phyloP scores from a whole-genome alignment of 2,113 vertebrate species.

The Otus sunia region DNA sequence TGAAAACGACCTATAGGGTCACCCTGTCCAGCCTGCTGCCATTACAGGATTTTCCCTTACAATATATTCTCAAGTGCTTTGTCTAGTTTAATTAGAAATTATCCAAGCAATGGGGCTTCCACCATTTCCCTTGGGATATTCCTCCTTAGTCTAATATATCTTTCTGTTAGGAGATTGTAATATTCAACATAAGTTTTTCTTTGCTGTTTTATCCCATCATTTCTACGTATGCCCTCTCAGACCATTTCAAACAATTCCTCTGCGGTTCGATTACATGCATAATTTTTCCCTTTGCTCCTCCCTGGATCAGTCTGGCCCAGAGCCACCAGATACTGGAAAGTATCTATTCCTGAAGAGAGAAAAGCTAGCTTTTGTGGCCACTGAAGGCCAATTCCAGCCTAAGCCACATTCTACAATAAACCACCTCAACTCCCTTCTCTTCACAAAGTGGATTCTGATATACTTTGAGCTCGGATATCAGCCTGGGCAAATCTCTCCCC shows the following conservation, averaged over 20 bases:
- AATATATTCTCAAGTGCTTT: slow-evolving; percentile 74
- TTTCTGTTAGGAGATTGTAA: slow-evolving; percentile 71
- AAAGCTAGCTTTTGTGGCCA: background rate
- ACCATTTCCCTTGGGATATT: slow-evolving; percentile 72
- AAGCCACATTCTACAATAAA: background rate
- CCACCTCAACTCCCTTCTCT: background rate
- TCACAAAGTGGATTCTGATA: background rate
- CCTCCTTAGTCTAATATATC: slow-evolving; percentile 61
- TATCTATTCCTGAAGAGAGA: background rate
- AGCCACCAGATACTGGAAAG: background rate
- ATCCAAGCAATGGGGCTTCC: slow-evolving; percentile 77
- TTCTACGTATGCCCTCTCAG: background rate
- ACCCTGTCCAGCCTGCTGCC: slow-evolving; percentile 65
- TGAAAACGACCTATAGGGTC: slow-evolving; percentile 63
- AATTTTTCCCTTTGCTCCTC: slow-evolving; percentile 32
- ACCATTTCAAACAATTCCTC: slow-evolving; percentile 40
- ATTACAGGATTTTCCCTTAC: slow-evolving; percentile 63
- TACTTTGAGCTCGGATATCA: background rate
- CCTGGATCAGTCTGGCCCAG: background rate
- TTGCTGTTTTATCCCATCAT: slow-evolving; percentile 51
- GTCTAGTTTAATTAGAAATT: slow-evolving; percentile 82
- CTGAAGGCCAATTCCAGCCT: background rate
- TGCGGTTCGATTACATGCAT: background rate
- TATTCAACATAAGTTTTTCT: slow-evolving; percentile 62
- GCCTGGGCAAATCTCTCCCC: background rate